phyloP scores from a whole-genome alignment of 2,797 vertebrate species.

The Danionella dracula region DNA sequence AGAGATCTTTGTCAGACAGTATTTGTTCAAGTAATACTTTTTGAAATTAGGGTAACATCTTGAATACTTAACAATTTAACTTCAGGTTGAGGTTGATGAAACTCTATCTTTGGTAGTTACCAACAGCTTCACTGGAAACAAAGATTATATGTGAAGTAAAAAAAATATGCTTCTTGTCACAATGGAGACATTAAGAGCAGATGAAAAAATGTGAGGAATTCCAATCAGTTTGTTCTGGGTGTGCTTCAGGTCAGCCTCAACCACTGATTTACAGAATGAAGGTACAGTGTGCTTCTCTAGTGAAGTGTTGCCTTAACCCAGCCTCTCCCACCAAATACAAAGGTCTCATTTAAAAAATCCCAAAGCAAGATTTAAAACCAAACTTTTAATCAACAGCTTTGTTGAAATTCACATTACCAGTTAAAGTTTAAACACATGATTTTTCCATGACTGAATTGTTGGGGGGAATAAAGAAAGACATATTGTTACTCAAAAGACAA shows the following conservation, averaged over 20 bases:
- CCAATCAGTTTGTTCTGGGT: neutral
- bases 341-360: neutral
- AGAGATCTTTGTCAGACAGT: too few species aligned
- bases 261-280: neutral
- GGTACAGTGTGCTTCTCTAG: neutral
- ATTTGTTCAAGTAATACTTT: too few species aligned
- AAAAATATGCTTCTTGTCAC: neutral
- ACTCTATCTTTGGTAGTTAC: conserved; percentile 2
- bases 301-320: neutral
- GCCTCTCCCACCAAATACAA: neutral
- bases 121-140: neutral
- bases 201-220: conserved; percentile 12
- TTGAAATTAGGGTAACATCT: too few species aligned
- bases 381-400: too few species aligned
- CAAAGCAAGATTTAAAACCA: neutral
- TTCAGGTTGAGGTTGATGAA: neutral
- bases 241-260: neutral
- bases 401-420: too few species aligned
- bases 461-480: too few species aligned
- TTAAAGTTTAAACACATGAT: neutral
- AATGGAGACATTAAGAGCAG: neutral
- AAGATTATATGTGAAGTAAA: neutral
- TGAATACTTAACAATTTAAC: too few species aligned
- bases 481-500: too few species aligned
- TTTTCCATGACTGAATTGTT: neutral